Conservation (phyloP, 1,140 invertebrate genomes). For the Trichoplusia ni region DNA sequence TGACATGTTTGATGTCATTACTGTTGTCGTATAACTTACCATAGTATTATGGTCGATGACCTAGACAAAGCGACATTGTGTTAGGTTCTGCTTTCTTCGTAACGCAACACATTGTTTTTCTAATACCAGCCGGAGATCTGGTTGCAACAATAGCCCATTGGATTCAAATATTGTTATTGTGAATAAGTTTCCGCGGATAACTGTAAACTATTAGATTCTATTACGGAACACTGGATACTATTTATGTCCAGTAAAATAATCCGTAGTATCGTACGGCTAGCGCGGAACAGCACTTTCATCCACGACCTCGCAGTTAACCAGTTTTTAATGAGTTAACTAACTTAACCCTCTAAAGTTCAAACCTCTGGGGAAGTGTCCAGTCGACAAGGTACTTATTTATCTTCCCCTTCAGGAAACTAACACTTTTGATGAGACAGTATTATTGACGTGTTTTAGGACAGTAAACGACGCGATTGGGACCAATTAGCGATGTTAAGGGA, state of each 20-base stretch:
- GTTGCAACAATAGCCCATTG: not conserved
- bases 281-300: slow-evolving; percentile 8
- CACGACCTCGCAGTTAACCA: slow-evolving; percentile 17
- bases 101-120: no score
- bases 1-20: no score
- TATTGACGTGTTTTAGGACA: not conserved
- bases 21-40: no score
- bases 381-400: slow-evolving; percentile 21
- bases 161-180: not conserved
- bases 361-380: slow-evolving; percentile 22
- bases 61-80: no score
- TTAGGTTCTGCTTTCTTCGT: no score
- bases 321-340: slow-evolving; percentile 30
- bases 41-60: no score
- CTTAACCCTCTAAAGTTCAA: slow-evolving; percentile 26
- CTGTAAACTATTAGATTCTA: not conserved
- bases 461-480: slow-evolving; percentile 3
- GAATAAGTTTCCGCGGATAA: not conserved
- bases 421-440: slow-evolving; percentile 15
- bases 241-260: slow-evolving; percentile 4
- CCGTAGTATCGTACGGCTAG: not conserved
- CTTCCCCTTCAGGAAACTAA: slow-evolving; percentile 5
- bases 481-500: not conserved
- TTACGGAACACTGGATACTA: not conserved
- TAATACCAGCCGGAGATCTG: no score